Percentiles rank a stretch among this genome's conserved stretches.
Evolutionary conservation across 2,888 invertebrate genomes (phyloP).

Genomic region (Heliconius sara): DNA sequence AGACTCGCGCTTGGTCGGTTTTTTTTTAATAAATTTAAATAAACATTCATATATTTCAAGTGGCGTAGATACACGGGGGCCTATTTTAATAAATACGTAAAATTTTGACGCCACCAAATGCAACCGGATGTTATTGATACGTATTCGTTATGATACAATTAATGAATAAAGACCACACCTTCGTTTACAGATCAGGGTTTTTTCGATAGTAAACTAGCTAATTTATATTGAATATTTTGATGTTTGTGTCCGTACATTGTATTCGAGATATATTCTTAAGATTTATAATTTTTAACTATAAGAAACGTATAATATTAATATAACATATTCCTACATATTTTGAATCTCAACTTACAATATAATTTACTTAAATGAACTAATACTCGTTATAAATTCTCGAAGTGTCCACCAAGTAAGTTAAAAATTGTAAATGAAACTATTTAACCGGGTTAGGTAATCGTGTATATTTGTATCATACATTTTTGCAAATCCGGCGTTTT

Average conservation of each 20-base stretch:
- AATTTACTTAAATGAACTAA: not conserved
- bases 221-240: not conserved
- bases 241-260: not conserved
- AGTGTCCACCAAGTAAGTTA: not conserved
- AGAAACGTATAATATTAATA: too few species aligned
- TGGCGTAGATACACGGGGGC: too few species aligned
- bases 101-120: not conserved
- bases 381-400: not conserved
- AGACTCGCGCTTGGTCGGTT: too few species aligned
- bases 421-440: not conserved
- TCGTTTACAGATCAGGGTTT: constrained; percentile 17
- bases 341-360: too few species aligned
- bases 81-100: not conserved
- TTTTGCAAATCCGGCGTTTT: too few species aligned
- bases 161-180: not conserved
- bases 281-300: too few species aligned
- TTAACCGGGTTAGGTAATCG: too few species aligned
- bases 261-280: not conserved
- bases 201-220: not conserved
- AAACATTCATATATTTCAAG: too few species aligned
- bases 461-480: too few species aligned
- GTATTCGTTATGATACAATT: not conserved
- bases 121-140: constrained; percentile 11
- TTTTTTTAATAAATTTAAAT: too few species aligned
- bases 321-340: too few species aligned